Conservation (phyloP, 2,113 vertebrate genomes). For the Progne subis region DNA sequence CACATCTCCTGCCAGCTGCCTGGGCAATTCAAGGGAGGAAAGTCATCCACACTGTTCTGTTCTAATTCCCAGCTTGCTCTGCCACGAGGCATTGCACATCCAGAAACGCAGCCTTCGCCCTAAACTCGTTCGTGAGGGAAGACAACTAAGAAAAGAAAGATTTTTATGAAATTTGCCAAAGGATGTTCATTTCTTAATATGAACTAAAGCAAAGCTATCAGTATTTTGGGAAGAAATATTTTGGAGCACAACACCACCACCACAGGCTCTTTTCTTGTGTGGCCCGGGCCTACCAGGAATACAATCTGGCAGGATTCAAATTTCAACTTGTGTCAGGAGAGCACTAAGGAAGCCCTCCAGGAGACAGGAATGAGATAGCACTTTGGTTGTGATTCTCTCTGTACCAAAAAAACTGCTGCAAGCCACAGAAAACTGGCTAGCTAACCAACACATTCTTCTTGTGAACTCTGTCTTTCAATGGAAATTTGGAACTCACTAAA, state of each 20-base stretch:
- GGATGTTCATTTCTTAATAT: neutral
- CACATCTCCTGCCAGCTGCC: neutral
- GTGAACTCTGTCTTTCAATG: neutral
- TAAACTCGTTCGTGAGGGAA: neutral
- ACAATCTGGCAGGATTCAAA: neutral
- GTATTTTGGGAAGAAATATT: neutral
- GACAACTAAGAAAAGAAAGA: neutral
- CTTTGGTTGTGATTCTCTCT: neutral
- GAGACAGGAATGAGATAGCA: conserved; percentile 10
- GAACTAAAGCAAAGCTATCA: neutral
- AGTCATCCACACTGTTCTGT: accelerated
- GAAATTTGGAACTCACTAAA: conserved; percentile 25
- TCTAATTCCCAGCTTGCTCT: neutral
- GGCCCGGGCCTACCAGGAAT: neutral
- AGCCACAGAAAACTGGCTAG: neutral
- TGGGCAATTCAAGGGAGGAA: neutral
- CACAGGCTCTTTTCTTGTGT: neutral
- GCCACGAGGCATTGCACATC: neutral
- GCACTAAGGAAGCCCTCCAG: neutral
- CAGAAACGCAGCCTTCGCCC: neutral
- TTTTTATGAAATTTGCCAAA: neutral
- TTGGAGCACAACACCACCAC: neutral
- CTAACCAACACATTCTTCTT: neutral
- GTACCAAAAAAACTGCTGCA: neutral
- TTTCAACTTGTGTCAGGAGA: neutral